phyloP scores from a whole-genome alignment of 2,888 invertebrate genomes.

The Eilema griseolum region DNA sequence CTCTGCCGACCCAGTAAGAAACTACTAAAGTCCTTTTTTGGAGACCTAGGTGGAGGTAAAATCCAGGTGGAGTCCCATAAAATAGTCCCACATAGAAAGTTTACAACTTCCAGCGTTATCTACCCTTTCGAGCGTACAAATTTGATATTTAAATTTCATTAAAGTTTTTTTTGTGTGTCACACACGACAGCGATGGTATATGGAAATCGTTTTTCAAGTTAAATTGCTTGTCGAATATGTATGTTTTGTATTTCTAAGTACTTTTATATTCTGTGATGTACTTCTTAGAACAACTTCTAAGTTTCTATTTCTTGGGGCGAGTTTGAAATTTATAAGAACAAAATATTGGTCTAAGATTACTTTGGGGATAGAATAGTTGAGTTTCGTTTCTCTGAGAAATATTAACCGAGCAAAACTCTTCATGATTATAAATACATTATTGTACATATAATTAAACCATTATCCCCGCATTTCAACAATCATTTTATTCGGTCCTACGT shows the following conservation, averaged over 20 bases:
- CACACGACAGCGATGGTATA: slow-evolving; percentile 10
- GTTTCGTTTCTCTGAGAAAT: background rate
- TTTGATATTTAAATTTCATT: slow-evolving; percentile 5
- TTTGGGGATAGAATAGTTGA: background rate
- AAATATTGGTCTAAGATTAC: background rate
- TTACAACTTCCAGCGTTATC: background rate
- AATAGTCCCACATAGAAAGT: background rate
- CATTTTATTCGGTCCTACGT: too few species aligned
- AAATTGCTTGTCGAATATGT: slow-evolving; percentile 42
- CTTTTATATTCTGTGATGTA: slow-evolving; percentile 25
- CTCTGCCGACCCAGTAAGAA: too few species aligned
- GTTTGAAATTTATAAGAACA: slow-evolving; percentile 23
- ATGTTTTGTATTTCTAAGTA: background rate
- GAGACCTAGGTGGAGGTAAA: too few species aligned
- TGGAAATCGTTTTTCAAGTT: slow-evolving; percentile 28
- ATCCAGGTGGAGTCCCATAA: too few species aligned
- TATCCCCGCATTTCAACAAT: too few species aligned
- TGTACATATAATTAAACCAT: too few species aligned
- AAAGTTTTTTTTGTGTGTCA: background rate
- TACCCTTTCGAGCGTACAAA: background rate
- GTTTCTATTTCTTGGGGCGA: slow-evolving; percentile 25
- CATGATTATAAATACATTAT: too few species aligned
- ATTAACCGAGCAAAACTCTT: background rate
- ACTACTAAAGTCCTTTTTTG: too few species aligned
- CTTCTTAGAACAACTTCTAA: slow-evolving; percentile 23